A percentile compares a stretch with the other conserved stretches of the same genome.
These are phyloP conservation scores for Zaprionus vittiger DNA, from an alignment of 1,140 invertebrate species.

Conservation along the genomic window DNA sequence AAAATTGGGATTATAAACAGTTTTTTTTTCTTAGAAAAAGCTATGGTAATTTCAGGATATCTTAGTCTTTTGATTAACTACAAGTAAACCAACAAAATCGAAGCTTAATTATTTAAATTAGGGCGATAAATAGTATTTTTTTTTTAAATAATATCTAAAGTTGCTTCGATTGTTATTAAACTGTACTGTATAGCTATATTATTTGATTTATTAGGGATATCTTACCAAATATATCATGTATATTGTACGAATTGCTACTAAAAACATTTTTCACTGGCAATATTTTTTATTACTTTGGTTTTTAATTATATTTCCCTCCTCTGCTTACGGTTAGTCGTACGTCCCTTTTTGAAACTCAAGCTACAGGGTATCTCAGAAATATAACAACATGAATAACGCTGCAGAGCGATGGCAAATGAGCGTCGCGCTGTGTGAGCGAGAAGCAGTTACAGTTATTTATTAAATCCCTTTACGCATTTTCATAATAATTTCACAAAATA, in stretches of 20 bases:
- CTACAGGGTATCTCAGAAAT: constrained; percentile 1
- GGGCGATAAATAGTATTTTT: too few relatives aligned
- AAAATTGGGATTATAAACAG: too few relatives aligned
- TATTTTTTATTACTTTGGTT: background rate
- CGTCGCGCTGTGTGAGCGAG: constrained; percentile 47
- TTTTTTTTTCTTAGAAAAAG: background rate
- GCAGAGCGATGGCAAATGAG: constrained; percentile 66
- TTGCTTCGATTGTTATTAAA: too few relatives aligned
- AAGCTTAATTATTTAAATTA: too few relatives aligned
- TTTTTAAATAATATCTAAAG: too few relatives aligned
- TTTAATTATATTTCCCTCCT: background rate
- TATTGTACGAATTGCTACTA: too few relatives aligned
- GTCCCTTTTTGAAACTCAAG: background rate
- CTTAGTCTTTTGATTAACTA: background rate
- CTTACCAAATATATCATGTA: too few relatives aligned
- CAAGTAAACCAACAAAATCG: background rate
- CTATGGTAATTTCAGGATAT: background rate
- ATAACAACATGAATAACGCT: constrained; percentile 73
- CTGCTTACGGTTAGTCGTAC: background rate
- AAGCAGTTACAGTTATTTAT: constrained; percentile 84
- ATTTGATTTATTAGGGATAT: too few relatives aligned
- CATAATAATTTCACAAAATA: constrained; percentile 83
- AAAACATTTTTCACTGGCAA: too few relatives aligned
- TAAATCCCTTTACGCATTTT: constrained; percentile 84
- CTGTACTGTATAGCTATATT: too few relatives aligned